Evolutionary conservation across 2,113 vertebrate genomes (phyloP).

Genomic region (Nothoprocta pentlandii): DNA sequence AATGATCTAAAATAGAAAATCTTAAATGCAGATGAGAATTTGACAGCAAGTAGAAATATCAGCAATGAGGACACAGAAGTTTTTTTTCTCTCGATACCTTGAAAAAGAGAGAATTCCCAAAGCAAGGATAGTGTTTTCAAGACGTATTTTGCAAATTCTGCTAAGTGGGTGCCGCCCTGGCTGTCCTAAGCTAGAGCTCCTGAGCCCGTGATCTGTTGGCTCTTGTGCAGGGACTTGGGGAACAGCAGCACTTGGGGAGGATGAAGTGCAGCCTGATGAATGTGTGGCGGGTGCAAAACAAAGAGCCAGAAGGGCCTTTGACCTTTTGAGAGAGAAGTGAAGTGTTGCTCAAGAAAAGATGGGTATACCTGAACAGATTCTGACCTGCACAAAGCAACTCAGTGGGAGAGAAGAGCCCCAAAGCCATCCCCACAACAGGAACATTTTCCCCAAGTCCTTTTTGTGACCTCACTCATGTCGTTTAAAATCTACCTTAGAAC

Average conservation of each 20-base stretch:
- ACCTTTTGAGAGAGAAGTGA: background rate
- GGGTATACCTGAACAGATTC: background rate
- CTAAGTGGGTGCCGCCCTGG: fast-evolving
- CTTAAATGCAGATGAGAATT: background rate
- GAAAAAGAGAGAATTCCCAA: background rate
- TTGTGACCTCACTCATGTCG: background rate
- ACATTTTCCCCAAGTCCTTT: background rate
- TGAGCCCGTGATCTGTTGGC: background rate
- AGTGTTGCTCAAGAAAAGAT: background rate
- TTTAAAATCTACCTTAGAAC: background rate
- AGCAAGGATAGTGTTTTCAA: background rate
- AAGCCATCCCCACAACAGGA: background rate
- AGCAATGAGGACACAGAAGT: background rate
- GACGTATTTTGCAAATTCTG: background rate
- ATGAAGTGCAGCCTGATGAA: background rate
- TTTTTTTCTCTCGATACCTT: background rate
- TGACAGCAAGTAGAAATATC: background rate
- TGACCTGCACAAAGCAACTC: background rate
- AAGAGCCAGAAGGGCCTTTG: background rate
- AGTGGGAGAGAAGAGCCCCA: background rate
- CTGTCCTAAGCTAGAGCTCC: background rate
- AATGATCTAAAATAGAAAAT: background rate
- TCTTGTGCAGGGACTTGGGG: background rate
- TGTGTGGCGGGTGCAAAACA: background rate
- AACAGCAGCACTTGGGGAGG: background rate